A percentile compares a stretch with the other conserved stretches of the same genome.
phyloP scores from a whole-genome alignment of 37 sponge, comb jelly and placozoan species.

The Ianthella basta region DNA sequence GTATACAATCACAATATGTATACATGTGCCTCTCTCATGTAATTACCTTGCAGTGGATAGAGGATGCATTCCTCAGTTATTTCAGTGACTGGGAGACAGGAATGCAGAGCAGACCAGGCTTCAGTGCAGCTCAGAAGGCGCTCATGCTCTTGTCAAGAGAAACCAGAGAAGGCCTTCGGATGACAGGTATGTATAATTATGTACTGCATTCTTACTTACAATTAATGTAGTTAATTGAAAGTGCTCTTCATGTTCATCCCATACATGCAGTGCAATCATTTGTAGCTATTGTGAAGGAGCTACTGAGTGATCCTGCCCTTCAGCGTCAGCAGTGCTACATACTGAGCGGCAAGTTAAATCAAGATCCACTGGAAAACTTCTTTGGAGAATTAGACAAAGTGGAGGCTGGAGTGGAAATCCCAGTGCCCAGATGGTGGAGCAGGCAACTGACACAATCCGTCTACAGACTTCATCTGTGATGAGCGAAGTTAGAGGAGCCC shows the following conservation, averaged over 20 bases:
- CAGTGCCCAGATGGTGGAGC: not conserved
- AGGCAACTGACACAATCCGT: not conserved
- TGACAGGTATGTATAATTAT: not conserved
- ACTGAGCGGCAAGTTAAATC: constrained; percentile 12
- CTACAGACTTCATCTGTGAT: constrained; percentile 17
- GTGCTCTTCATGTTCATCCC: not conserved
- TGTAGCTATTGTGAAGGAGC: not conserved
- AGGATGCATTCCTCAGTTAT: constrained; percentile 8
- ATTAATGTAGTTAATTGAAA: not conserved
- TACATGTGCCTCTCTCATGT: too few relatives aligned
- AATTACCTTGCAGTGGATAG: not conserved
- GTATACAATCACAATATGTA: too few relatives aligned
- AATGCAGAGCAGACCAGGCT: not conserved
- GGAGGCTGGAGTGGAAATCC: constrained; percentile 21
- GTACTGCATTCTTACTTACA: not conserved
- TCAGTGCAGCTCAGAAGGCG: constrained; percentile 7
- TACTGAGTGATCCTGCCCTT: not conserved
- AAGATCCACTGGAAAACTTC: constrained; percentile 11
- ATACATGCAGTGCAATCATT: not conserved
- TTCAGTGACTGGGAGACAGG: not conserved
- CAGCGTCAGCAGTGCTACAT: not conserved
- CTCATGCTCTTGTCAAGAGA: constrained; percentile 2
- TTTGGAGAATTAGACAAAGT: constrained; percentile 19
- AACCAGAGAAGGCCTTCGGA: not conserved
- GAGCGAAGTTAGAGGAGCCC: not conserved